A percentile compares a stretch with the other conserved stretches of the same genome.
Evolutionary conservation across 2,797 vertebrate species (phyloP).

Genomic region (Myotis planiceps): DNA sequence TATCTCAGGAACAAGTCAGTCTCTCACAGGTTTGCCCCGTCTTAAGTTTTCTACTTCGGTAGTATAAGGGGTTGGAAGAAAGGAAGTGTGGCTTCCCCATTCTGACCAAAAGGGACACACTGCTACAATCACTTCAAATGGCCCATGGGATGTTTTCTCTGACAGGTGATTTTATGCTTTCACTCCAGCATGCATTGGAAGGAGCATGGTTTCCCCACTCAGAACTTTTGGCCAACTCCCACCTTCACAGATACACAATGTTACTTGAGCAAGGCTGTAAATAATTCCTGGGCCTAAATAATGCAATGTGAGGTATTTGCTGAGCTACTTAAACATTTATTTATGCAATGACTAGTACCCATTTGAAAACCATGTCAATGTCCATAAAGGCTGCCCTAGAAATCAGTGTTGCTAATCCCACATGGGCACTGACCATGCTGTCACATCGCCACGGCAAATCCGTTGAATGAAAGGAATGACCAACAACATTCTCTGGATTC

Average conservation of each 20-base stretch:
- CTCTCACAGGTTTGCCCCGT: background rate
- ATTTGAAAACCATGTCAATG: conserved; percentile 64
- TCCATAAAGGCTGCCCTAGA: conserved; percentile 2
- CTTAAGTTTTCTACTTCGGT: background rate
- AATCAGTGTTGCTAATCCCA: conserved; percentile 46
- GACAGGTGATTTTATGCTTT: conserved; percentile 5
- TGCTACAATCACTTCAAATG: background rate
- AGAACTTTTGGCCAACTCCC: background rate
- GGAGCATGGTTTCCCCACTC: background rate
- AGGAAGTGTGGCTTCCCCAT: background rate
- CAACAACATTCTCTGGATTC: background rate
- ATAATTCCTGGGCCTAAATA: conserved; percentile 1
- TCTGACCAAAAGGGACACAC: background rate
- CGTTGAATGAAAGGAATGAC: conserved; percentile 30
- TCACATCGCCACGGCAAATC: conserved; percentile 42
- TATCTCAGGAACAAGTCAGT: background rate
- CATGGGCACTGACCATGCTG: background rate
- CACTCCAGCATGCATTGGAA: background rate
- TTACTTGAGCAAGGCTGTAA: background rate
- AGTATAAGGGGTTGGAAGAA: background rate
- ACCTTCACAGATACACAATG: conserved; percentile 8
- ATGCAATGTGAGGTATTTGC: conserved; percentile 28
- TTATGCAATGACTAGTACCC: conserved; percentile 12
- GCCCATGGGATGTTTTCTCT: background rate
- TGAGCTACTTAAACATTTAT: background rate